Evolutionary conservation across 2,113 vertebrate species (phyloP).

Genomic region (Lates calcarifer): DNA sequence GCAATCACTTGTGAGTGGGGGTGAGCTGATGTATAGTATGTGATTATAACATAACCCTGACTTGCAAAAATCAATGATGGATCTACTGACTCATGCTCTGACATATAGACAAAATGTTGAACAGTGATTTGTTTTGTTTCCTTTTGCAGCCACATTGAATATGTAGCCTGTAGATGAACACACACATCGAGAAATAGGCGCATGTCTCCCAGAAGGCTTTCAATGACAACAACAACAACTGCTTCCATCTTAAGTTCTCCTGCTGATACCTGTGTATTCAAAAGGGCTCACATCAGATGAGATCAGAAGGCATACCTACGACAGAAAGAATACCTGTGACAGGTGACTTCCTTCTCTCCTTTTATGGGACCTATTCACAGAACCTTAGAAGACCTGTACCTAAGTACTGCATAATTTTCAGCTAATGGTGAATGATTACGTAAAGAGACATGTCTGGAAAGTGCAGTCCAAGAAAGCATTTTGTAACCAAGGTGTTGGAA

Average conservation of each 20-base stretch:
- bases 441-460: slow-evolving; percentile 6
- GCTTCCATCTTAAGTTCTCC: background rate
- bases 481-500: slow-evolving; percentile 8
- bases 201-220: background rate
- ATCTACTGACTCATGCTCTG: slow-evolving; percentile 23
- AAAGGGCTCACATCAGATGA: slow-evolving; percentile 7
- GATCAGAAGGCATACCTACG: too few relatives aligned
- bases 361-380: background rate
- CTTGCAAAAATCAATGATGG: slow-evolving; percentile 43
- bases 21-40: slow-evolving; percentile 11
- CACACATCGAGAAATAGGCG: background rate
- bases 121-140: slow-evolving; percentile 1
- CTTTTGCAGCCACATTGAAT: background rate
- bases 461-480: background rate
- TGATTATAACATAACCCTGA: slow-evolving; percentile 54
- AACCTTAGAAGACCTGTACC: background rate
- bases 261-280: background rate
- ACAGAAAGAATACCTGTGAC: background rate
- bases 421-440: background rate
- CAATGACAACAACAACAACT: background rate
- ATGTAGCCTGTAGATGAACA: background rate
- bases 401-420: slow-evolving; percentile 13
- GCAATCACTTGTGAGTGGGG: slow-evolving; percentile 17
- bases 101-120: background rate
- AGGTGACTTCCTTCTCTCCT: background rate